Percentiles rank a stretch among this genome's conserved stretches.
Conservation (phyloP, 2,888 invertebrate species). For the Thera britannica region DNA sequence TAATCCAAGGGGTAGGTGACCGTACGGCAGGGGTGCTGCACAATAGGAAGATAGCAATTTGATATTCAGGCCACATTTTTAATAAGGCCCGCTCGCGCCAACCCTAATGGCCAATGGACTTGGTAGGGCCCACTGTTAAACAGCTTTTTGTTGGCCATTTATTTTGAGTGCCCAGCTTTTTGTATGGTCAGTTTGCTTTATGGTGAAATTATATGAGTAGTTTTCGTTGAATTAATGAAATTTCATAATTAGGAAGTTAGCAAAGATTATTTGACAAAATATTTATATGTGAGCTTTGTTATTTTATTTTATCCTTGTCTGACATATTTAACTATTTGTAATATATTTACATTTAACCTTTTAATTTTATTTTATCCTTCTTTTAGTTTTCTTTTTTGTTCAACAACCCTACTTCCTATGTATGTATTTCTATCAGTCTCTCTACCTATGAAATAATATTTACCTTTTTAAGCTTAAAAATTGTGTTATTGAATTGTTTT, state of each 20-base stretch:
- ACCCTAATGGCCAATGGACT: slow-evolving; percentile 57
- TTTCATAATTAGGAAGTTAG: not conserved
- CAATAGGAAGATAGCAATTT: slow-evolving; percentile 83
- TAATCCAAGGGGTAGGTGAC: slow-evolving; percentile 62
- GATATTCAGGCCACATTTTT: slow-evolving; percentile 86
- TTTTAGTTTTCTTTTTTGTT: too few species aligned
- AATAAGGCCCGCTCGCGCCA: slow-evolving; percentile 72
- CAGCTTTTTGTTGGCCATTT: slow-evolving; percentile 74
- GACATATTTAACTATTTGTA: too few species aligned
- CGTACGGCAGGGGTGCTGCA: slow-evolving; percentile 65
- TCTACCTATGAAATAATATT: too few species aligned
- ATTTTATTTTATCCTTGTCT: too few species aligned
- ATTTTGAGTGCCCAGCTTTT: slow-evolving; percentile 52
- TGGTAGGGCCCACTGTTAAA: slow-evolving; percentile 69
- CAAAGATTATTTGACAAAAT: not conserved
- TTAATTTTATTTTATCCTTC: too few species aligned
- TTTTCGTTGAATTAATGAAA: slow-evolving; percentile 1
- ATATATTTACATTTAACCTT: too few species aligned
- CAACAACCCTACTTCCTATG: too few species aligned
- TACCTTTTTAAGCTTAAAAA: too few species aligned
- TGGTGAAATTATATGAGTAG: slow-evolving; percentile 16
- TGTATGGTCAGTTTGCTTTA: slow-evolving; percentile 54
- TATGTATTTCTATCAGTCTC: too few species aligned
- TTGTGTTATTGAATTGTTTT: too few species aligned
- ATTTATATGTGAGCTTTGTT: not conserved